These are phyloP conservation scores for Zeugodacus cucurbitae DNA, from an alignment of 1,140 invertebrate genomes.

Conservation along the genomic window DNA sequence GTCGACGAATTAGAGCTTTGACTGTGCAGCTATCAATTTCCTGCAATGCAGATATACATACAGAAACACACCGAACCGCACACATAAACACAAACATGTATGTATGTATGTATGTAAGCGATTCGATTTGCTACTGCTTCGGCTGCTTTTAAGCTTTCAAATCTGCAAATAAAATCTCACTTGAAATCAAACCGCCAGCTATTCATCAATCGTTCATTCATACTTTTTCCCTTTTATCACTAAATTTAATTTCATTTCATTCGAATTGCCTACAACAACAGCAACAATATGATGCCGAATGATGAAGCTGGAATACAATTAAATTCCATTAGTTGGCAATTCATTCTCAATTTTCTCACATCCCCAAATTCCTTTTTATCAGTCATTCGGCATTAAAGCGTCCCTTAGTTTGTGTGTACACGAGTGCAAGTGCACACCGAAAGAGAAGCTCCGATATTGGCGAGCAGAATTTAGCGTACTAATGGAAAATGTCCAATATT, in stretches of 20 bases:
- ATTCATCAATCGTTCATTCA: not conserved
- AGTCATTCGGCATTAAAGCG: not conserved
- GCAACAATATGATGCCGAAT: not conserved
- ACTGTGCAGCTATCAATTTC: too few species aligned
- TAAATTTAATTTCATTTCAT: not conserved
- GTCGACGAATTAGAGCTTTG: too few species aligned
- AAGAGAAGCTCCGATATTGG: not conserved
- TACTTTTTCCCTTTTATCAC: not conserved
- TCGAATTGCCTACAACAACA: not conserved
- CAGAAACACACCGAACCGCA: not conserved
- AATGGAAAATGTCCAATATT: not conserved
- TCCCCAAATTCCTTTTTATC: not conserved
- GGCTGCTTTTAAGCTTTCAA: too few species aligned
- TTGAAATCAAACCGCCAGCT: not conserved
- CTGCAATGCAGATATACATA: not conserved
- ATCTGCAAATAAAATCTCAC: not conserved
- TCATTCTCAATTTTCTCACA: not conserved
- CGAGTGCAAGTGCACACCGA: too few species aligned
- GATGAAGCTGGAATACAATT: not conserved
- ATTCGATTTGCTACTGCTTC: not conserved
- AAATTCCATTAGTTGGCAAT: constrained; percentile 26
- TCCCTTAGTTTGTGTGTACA: not conserved
- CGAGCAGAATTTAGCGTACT: not conserved
- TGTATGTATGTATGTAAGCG: too few species aligned
- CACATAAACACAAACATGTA: too few species aligned